Evolutionary conservation across 2,113 vertebrate genomes (phyloP).

Genomic region (Macrotus californicus): DNA sequence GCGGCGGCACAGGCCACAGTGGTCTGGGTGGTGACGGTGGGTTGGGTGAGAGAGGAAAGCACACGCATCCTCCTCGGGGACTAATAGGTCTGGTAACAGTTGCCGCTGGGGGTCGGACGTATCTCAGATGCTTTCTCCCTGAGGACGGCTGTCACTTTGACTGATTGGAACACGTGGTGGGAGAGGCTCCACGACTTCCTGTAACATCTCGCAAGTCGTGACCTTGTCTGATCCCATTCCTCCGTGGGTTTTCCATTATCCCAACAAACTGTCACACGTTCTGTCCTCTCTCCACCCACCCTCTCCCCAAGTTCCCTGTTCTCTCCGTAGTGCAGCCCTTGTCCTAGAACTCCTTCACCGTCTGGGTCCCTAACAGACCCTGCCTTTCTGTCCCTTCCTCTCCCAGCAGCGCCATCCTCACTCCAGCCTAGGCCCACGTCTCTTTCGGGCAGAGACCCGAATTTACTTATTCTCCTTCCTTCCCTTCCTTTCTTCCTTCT

Average conservation of each 20-base stretch:
- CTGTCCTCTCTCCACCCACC: neutral
- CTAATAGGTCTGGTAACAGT: too few relatives aligned
- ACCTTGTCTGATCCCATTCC: neutral
- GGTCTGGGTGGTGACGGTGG: neutral
- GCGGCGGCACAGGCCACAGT: accelerated
- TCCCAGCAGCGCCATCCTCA: neutral
- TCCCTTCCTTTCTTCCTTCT: neutral
- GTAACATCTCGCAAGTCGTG: accelerated
- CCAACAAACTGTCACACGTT: accelerated
- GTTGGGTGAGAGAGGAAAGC: neutral
- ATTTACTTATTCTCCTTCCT: neutral
- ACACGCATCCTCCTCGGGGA: accelerated
- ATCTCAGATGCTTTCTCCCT: neutral
- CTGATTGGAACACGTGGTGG: accelerated
- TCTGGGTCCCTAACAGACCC: neutral
- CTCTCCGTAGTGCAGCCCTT: neutral
- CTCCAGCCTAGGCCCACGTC: neutral
- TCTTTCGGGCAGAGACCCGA: neutral
- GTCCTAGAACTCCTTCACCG: too few relatives aligned
- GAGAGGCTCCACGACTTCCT: neutral
- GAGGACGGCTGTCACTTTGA: neutral
- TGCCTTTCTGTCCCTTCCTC: neutral
- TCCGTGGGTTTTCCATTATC: neutral
- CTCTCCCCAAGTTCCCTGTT: neutral
- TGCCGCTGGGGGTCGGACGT: accelerated